Evolutionary conservation across 2,888 invertebrate species (phyloP).

Genomic region (Mylabris sibirica): DNA sequence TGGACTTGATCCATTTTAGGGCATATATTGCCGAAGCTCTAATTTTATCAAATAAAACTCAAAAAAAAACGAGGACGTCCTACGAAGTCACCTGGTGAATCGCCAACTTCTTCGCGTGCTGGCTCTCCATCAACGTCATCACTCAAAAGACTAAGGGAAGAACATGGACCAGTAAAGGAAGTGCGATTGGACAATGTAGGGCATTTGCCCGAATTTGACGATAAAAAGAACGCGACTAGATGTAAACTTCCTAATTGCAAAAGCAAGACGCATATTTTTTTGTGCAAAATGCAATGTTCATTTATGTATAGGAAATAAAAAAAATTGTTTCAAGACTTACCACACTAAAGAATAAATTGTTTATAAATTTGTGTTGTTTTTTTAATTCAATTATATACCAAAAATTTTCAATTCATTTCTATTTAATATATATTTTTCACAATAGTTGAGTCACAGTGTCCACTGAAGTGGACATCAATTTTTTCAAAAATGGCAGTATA

Average conservation of each 20-base stretch:
- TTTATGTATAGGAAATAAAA: constrained; percentile 32
- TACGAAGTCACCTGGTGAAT: constrained; percentile 24
- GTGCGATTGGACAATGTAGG: constrained; percentile 25
- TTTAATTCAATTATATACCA: background rate
- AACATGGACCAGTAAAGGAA: background rate
- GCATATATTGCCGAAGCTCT: constrained; percentile 30
- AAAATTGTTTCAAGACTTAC: constrained; percentile 30
- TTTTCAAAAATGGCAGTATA: background rate
- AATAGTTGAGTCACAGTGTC: background rate
- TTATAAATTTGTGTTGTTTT: background rate
- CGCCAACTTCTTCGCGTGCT: background rate
- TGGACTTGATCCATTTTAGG: constrained; percentile 32
- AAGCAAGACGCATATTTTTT: constrained; percentile 35
- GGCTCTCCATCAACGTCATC: background rate
- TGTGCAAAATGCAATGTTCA: constrained; percentile 38
- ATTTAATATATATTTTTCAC: background rate
- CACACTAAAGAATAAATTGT: background rate
- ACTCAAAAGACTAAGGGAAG: constrained; percentile 9
- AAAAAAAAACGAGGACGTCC: constrained; percentile 18
- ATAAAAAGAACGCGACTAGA: constrained; percentile 28
- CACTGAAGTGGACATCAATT: background rate
- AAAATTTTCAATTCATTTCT: background rate
- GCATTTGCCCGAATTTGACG: constrained; percentile 34
- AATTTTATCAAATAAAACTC: constrained; percentile 23
- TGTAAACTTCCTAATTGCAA: constrained; percentile 34